Evolutionary conservation across 2,113 vertebrate species (phyloP).

Genomic region (Pomatorhinus ruficollis): DNA sequence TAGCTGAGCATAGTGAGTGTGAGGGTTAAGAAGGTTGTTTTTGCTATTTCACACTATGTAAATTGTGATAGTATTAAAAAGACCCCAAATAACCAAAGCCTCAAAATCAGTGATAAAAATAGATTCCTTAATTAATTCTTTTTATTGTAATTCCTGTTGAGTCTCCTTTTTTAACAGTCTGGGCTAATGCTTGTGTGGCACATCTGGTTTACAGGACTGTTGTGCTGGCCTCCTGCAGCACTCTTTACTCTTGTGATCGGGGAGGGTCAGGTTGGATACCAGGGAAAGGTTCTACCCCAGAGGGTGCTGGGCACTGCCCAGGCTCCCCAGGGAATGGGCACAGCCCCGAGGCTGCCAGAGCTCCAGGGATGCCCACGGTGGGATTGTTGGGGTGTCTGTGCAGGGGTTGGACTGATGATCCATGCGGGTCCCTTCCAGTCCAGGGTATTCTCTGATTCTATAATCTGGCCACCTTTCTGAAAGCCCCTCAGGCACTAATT

Average conservation of each 20-base stretch:
- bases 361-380: background rate
- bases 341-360: background rate
- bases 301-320: background rate
- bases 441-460: background rate
- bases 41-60: background rate
- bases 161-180: background rate
- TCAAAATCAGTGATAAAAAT: background rate
- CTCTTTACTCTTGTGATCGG: background rate
- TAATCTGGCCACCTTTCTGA: background rate
- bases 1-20: background rate
- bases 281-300: background rate
- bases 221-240: background rate
- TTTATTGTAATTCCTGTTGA: background rate
- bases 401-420: background rate
- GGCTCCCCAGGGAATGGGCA: background rate
- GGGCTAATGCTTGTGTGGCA: background rate
- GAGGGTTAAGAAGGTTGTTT: accelerated
- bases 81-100: background rate
- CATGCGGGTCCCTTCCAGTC: background rate
- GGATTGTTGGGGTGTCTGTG: background rate
- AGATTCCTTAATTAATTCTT: background rate
- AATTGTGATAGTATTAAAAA: background rate
- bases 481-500: background rate
- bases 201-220: background rate
- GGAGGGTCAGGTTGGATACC: background rate